Percentiles rank a stretch among this genome's conserved stretches.
Conservation (phyloP, 2,888 invertebrate genomes). For the Volucella zonaria region DNA sequence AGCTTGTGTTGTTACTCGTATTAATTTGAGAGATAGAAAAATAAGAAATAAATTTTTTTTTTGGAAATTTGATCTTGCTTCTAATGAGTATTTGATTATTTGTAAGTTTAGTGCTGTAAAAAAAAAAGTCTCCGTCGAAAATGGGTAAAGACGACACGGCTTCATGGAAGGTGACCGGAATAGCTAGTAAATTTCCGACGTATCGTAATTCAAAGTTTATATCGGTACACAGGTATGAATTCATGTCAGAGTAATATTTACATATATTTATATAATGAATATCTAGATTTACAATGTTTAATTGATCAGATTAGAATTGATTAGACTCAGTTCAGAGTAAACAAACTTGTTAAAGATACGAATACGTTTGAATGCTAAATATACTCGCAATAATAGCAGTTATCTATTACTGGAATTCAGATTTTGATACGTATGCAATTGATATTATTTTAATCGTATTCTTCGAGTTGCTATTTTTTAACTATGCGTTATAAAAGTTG, state of each 20-base stretch:
- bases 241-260: neutral
- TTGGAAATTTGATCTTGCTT: slow-evolving; percentile 20
- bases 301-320: neutral
- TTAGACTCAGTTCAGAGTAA: neutral
- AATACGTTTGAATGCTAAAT: neutral
- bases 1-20: neutral
- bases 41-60: slow-evolving; percentile 7
- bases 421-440: no score
- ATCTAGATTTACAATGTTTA: neutral
- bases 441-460: no score
- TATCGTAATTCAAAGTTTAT: slow-evolving; percentile 79
- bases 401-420: neutral
- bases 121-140: neutral
- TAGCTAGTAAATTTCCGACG: slow-evolving; percentile 81
- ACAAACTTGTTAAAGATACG: slow-evolving; percentile 1
- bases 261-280: neutral
- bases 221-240: slow-evolving; percentile 77
- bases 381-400: no score
- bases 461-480: no score
- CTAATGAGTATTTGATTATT: neutral
- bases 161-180: slow-evolving; percentile 79
- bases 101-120: slow-evolving; percentile 4
- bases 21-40: neutral
- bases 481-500: no score
- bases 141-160: slow-evolving; percentile 61